These are phyloP conservation scores for Lepidochitona cinerea DNA, from an alignment of 2,888 invertebrate species.

Conservation along the genomic window DNA sequence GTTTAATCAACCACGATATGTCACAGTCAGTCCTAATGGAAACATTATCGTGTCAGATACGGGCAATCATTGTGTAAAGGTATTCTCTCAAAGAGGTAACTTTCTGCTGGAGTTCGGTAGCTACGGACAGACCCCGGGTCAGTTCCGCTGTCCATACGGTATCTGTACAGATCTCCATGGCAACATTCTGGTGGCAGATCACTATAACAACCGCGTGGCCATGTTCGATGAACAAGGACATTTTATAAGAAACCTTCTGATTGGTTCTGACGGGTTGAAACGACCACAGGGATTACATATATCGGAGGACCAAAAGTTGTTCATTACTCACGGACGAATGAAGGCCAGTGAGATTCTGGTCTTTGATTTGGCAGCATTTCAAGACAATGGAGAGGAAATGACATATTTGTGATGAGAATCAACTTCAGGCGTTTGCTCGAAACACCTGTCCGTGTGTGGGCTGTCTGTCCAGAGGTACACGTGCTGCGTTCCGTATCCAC, in stretches of 20 bases:
- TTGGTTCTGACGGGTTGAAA: constrained; percentile 30
- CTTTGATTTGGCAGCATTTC: not conserved
- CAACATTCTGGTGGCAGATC: constrained; percentile 73
- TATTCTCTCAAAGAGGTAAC: constrained; percentile 70
- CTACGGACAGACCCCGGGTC: constrained; percentile 71
- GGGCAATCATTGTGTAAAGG: constrained; percentile 73
- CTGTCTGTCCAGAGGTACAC: too few species aligned
- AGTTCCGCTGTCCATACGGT: constrained; percentile 73
- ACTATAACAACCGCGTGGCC: constrained; percentile 70
- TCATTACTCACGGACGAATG: constrained; percentile 38
- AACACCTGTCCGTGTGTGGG: too few species aligned
- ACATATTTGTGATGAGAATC: too few species aligned
- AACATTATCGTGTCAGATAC: constrained; percentile 72
- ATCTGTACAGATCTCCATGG: constrained; percentile 71
- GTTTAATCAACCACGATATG: constrained; percentile 73
- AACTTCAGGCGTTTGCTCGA: too few species aligned
- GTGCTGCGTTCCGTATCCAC: too few species aligned
- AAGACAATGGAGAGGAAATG: too few species aligned
- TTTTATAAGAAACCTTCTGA: constrained; percentile 50
- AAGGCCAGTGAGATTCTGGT: constrained; percentile 40
- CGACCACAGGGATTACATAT: constrained; percentile 45
- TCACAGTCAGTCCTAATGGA: constrained; percentile 69
- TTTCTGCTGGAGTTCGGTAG: constrained; percentile 71
- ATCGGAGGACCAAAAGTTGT: constrained; percentile 35
- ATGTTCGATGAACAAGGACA: constrained; percentile 48